These are phyloP conservation scores for Ibycter americanus DNA, from an alignment of 2,797 vertebrate species.

Conservation along the genomic window DNA sequence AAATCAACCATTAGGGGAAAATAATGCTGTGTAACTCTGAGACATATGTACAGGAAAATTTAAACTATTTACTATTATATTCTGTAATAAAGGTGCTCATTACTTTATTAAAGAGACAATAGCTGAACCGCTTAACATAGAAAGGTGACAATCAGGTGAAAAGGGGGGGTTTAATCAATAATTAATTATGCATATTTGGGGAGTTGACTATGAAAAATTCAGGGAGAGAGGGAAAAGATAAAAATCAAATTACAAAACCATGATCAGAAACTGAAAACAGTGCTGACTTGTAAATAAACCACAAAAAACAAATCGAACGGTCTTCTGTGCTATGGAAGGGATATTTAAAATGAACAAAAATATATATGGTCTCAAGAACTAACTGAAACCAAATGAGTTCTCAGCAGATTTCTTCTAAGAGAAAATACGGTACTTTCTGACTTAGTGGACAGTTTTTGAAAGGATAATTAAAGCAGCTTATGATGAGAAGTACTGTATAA, in stretches of 20 bases:
- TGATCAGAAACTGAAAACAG: neutral
- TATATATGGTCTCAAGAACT: neutral
- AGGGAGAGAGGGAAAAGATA: neutral
- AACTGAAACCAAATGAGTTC: neutral
- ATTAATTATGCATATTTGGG: neutral
- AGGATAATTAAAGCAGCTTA: conserved; percentile 1
- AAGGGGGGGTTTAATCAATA: neutral
- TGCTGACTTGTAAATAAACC: neutral
- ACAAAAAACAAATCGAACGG: neutral
- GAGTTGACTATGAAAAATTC: neutral
- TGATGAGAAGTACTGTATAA: neutral
- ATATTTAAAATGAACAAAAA: neutral
- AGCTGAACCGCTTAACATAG: neutral
- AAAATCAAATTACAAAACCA: neutral
- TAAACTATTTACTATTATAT: neutral
- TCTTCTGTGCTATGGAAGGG: neutral
- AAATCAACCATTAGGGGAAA: neutral
- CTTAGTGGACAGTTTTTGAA: neutral
- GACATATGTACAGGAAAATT: neutral
- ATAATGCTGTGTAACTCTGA: neutral
- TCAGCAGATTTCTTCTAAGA: neutral
- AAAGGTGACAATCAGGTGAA: neutral
- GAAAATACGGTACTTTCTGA: neutral
- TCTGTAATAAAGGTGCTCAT: neutral
- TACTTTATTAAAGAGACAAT: neutral